Percentiles rank a stretch among this genome's conserved stretches.
Conservation (phyloP, 2,888 invertebrate genomes). For the Synergus gifuensis region DNA sequence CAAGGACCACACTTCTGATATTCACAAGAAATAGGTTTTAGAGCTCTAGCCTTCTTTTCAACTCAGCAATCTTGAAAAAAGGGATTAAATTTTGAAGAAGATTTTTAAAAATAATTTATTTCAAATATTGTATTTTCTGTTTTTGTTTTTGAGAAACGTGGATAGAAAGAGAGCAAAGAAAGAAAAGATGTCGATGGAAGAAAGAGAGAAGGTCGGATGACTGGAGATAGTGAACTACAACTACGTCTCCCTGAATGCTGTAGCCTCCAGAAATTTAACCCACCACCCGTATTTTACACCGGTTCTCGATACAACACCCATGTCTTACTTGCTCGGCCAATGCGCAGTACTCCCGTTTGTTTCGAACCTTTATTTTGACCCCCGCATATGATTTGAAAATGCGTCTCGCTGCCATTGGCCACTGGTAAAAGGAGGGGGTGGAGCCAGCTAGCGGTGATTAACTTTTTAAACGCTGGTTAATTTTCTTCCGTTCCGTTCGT, state of each 20-base stretch:
- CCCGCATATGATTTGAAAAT: conserved; percentile 46
- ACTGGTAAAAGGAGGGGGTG: conserved; percentile 77
- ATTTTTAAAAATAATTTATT: too few relatives aligned
- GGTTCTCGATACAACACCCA: conserved; percentile 59
- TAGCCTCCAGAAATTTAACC: conserved; percentile 69
- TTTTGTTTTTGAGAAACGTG: not conserved
- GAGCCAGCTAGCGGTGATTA: conserved; percentile 77
- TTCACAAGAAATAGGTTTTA: not conserved
- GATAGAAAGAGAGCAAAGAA: not conserved
- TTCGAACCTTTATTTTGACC: conserved; percentile 49
- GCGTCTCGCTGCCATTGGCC: conserved; percentile 76
- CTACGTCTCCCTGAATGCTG: conserved; percentile 67
- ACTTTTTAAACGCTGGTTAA: conserved; percentile 73
- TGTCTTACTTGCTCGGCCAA: conserved; percentile 70
- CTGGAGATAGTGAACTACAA: conserved; percentile 39
- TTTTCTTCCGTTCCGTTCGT: conserved; percentile 63
- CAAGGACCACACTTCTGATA: not conserved
- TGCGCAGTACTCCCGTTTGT: conserved; percentile 66
- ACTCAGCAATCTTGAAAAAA: not conserved
- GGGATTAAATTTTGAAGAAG: not conserved
- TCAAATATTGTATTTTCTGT: too few relatives aligned
- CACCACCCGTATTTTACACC: conserved; percentile 59
- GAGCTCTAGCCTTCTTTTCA: not conserved
- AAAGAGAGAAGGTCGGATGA: conserved; percentile 36
- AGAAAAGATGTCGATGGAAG: not conserved